Evolutionary conservation across 1,140 invertebrate species (phyloP).

Genomic region (Drosophila teissieri): DNA sequence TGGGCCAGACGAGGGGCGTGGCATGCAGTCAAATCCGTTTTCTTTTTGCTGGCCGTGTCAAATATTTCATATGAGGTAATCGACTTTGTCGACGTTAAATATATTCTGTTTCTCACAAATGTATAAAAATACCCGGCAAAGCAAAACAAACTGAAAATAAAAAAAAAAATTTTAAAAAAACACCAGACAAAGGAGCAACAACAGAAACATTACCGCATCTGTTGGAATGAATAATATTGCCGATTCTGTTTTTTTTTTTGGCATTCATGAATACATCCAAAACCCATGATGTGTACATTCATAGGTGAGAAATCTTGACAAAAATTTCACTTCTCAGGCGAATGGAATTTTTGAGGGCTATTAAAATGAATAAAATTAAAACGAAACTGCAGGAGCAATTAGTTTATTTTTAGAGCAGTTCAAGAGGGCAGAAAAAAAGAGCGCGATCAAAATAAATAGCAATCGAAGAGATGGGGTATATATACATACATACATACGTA

Average conservation of each 20-base stretch:
- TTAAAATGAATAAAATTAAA: conserved; percentile 28
- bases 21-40: background rate
- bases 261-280: background rate
- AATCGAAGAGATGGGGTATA: background rate
- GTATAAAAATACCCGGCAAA: conserved; percentile 30
- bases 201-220: conserved; percentile 66
- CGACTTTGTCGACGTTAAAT: conserved; percentile 11
- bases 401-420: conserved; percentile 36
- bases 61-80: conserved; percentile 43
- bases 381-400: conserved; percentile 19
- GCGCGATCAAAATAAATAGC: background rate
- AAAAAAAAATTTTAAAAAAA: conserved; percentile 31
- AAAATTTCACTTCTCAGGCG: conserved; percentile 31
- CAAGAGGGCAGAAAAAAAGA: conserved; percentile 10
- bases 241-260: conserved; percentile 4
- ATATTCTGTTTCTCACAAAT: conserved; percentile 30
- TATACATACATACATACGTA: too few species aligned
- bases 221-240: conserved; percentile 27
- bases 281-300: too few species aligned
- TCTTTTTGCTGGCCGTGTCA: background rate
- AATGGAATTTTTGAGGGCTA: conserved; percentile 71
- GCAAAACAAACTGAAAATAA: conserved; percentile 44
- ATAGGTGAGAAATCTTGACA: conserved; percentile 13
- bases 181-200: conserved; percentile 23
- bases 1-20: background rate